These are phyloP conservation scores for Amphipoea lucens DNA, from an alignment of 2,888 invertebrate species.

Conservation along the genomic window DNA sequence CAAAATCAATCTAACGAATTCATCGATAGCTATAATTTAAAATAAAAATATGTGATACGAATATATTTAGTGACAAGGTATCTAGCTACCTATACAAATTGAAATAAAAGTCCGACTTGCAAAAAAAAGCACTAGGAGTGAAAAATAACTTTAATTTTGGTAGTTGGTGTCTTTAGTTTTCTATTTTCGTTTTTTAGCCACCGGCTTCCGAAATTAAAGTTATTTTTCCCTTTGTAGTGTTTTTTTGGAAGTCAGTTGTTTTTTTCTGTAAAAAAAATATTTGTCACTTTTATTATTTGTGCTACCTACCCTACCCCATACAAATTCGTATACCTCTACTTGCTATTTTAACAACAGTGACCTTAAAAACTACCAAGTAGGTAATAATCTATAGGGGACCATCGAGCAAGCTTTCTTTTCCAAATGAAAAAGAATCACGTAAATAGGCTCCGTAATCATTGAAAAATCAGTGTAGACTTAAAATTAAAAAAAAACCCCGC, in stretches of 20 bases:
- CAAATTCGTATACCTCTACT: too few species aligned
- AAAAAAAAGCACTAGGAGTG: not conserved
- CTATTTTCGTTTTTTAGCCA: not conserved
- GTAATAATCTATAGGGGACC: not conserved
- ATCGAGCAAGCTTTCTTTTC: not conserved
- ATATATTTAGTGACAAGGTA: slow-evolving; percentile 13
- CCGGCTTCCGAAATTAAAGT: not conserved
- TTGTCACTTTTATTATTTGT: not conserved
- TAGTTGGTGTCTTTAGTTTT: not conserved
- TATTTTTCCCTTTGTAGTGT: not conserved
- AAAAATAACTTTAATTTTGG: not conserved
- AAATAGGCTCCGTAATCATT: not conserved
- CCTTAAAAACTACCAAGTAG: not conserved
- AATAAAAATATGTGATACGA: slow-evolving; percentile 29
- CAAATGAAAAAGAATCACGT: not conserved
- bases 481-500: not conserved
- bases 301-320: not conserved
- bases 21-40: slow-evolving; percentile 32
- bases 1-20: slow-evolving; percentile 8
- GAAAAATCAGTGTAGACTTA: not conserved
- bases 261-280: not conserved
- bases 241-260: not conserved
- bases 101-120: not conserved
- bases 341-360: not conserved
- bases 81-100: not conserved